A percentile compares a stretch with the other conserved stretches of the same genome.
Conservation (phyloP, 2,888 invertebrate species). For the Macrophya alboannulata region DNA sequence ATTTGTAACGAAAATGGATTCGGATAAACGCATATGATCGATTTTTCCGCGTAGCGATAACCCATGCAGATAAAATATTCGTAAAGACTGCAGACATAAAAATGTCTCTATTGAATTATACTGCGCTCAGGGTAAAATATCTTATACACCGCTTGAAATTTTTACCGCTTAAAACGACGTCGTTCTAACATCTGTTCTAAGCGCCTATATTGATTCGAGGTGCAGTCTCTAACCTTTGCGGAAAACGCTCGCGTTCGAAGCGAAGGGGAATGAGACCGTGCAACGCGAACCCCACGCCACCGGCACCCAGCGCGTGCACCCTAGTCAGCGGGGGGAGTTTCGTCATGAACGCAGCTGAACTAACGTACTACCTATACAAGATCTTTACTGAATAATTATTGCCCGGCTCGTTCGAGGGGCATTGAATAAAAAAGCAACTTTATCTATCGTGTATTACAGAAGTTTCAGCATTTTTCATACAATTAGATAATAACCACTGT, state of each 20-base stretch:
- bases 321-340: slow-evolving; percentile 17
- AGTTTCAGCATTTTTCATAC: background rate
- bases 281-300: slow-evolving; percentile 46
- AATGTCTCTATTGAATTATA: background rate
- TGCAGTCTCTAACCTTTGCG: slow-evolving; percentile 51
- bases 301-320: slow-evolving; percentile 35
- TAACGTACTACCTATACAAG: background rate
- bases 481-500: background rate
- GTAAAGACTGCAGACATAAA: background rate
- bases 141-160: background rate
- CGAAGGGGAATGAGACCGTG: slow-evolving; percentile 44
- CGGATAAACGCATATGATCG: background rate
- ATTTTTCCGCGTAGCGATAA: background rate
- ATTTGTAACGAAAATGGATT: background rate
- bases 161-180: background rate
- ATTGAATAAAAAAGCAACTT: background rate
- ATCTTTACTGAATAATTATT: slow-evolving; percentile 21
- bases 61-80: background rate
- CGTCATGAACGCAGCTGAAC: slow-evolving; percentile 35
- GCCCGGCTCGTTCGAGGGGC: background rate
- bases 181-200: slow-evolving; percentile 41
- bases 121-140: background rate
- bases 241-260: slow-evolving; percentile 45
- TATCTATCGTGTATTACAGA: background rate
- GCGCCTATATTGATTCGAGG: slow-evolving; percentile 52